Evolutionary conservation across 2,888 invertebrate species (phyloP).

Genomic region (Drosophila suboccidentalis): DNA sequence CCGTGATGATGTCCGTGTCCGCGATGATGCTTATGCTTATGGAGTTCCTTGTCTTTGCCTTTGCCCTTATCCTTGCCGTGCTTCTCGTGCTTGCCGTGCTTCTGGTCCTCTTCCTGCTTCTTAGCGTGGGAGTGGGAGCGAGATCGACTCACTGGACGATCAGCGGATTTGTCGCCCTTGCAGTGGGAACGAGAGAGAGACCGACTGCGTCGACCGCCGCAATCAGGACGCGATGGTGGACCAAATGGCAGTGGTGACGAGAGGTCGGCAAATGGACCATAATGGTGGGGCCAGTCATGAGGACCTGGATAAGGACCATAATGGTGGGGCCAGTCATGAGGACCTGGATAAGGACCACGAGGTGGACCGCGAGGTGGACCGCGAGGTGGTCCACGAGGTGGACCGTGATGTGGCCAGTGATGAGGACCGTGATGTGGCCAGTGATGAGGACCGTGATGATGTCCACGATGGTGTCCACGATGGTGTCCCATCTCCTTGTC

Average conservation of each 20-base stretch:
- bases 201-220: conserved; percentile 9
- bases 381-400: background rate
- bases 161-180: conserved; percentile 3
- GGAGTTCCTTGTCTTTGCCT: conserved; percentile 13
- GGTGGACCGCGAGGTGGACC: conserved; percentile 8
- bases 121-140: conserved; percentile 13
- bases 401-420: conserved; percentile 8
- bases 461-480: conserved; percentile 10
- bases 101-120: conserved; percentile 1
- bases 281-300: background rate
- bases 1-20: conserved; percentile 19
- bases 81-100: conserved; percentile 13
- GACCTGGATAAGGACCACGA: background rate
- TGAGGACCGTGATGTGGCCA: conserved; percentile 9
- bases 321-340: background rate
- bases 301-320: background rate
- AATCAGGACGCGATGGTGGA: background rate
- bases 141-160: conserved; percentile 4
- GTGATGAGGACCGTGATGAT: conserved; percentile 16
- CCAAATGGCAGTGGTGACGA: background rate
- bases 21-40: conserved; percentile 4
- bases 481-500: conserved; percentile 16
- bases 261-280: background rate
- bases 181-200: conserved; percentile 22
- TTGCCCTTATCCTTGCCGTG: background rate